Evolutionary conservation across 2,888 invertebrate genomes (phyloP).

Genomic region (Mesorhabditis belari): DNA sequence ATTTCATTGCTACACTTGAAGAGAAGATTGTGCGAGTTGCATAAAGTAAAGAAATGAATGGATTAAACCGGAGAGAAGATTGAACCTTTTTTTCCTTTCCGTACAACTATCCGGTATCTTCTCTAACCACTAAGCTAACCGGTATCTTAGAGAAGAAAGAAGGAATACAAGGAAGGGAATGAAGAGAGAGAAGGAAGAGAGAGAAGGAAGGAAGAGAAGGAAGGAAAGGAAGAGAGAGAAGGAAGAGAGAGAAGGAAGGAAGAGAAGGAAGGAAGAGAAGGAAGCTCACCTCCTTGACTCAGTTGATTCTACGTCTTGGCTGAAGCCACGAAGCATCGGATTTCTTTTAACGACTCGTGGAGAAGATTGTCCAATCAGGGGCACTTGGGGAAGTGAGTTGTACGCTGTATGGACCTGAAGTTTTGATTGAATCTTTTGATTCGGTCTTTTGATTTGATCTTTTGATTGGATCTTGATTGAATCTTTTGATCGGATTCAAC

Average conservation of each 20-base stretch:
- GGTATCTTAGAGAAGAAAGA: no score
- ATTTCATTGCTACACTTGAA: no score
- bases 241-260: background rate
- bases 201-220: constrained; percentile 2
- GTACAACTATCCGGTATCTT: no score
- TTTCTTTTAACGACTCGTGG: constrained; percentile 14
- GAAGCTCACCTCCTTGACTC: constrained; percentile 11
- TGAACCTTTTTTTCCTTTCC: no score
- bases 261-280: background rate
- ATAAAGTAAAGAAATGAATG: no score
- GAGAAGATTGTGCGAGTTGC: no score
- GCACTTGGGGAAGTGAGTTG: constrained; percentile 6
- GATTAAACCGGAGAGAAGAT: no score
- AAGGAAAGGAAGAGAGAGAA: background rate
- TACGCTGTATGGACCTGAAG: constrained; percentile 27
- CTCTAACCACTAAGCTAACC: no score
- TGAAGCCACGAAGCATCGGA: constrained; percentile 27
- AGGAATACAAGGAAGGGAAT: constrained; percentile 4
- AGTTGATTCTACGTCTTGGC: constrained; percentile 24
- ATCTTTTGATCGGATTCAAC: no score
- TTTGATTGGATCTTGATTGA: no score
- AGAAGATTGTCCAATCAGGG: constrained; percentile 14
- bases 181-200: background rate
- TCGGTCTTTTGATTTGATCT: no score
- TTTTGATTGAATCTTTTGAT: background rate